Evolutionary conservation across 2,888 invertebrate genomes (phyloP).

Genomic region (Camponotus fellah): DNA sequence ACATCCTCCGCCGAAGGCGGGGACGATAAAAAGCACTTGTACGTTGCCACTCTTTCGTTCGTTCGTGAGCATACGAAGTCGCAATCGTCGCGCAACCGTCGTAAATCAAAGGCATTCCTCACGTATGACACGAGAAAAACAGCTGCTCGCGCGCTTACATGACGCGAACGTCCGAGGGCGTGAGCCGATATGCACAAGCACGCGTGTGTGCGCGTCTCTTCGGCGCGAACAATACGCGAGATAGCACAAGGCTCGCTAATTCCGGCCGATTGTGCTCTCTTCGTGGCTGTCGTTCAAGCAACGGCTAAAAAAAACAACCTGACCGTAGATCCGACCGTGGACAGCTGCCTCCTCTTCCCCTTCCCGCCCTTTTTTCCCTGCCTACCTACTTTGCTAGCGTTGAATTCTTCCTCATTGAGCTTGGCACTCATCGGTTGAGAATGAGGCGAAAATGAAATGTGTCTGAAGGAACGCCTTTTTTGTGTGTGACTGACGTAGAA

Average conservation of each 20-base stretch:
- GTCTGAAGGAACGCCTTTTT: constrained; percentile 43
- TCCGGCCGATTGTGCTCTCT: constrained; percentile 79
- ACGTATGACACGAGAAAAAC: constrained; percentile 79
- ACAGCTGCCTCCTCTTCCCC: constrained; percentile 57
- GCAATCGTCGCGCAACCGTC: constrained; percentile 73
- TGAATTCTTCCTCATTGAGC: constrained; percentile 55
- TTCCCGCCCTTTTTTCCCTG: constrained; percentile 19
- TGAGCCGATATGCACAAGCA: constrained; percentile 67
- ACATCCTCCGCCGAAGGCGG: constrained; percentile 25
- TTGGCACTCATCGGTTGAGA: constrained; percentile 58
- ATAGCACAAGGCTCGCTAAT: constrained; percentile 81
- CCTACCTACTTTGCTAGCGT: constrained; percentile 41
- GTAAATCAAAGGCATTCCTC: constrained; percentile 78
- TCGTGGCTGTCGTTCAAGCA: constrained; percentile 76
- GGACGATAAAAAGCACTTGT: constrained; percentile 58
- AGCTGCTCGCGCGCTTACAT: constrained; percentile 72
- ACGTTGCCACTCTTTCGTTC: constrained; percentile 61
- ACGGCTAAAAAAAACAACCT: constrained; percentile 66
- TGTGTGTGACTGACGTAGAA: constrained; percentile 22
- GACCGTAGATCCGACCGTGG: constrained; percentile 69
- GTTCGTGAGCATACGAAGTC: constrained; percentile 65
- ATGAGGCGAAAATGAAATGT: constrained; percentile 61
- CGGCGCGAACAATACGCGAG: constrained; percentile 72
- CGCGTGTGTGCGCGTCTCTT: constrained; percentile 9
- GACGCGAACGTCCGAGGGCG: constrained; percentile 64